phyloP scores from a whole-genome alignment of 2,113 vertebrate species.

The Phyllostomus discolor region DNA sequence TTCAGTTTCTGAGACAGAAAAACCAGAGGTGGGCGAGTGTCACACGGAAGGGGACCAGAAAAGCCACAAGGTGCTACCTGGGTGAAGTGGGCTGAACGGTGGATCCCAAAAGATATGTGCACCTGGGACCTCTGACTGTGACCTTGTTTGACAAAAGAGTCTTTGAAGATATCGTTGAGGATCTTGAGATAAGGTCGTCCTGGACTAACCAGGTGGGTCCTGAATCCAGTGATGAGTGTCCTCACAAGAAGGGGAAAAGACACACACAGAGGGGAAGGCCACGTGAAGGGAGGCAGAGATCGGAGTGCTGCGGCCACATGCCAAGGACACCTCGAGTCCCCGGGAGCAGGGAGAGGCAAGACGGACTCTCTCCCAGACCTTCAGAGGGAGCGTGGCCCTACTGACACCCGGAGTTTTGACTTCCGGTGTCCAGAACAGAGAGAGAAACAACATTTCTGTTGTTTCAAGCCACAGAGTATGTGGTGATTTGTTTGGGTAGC shows the following conservation, averaged over 20 bases:
- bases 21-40: conserved; percentile 83
- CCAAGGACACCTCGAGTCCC: neutral
- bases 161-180: neutral
- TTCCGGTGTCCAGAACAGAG: neutral
- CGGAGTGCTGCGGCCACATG: neutral
- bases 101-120: neutral
- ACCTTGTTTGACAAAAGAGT: neutral
- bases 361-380: neutral
- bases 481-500: neutral
- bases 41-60: conserved; percentile 85
- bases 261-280: neutral
- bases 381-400: neutral
- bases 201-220: neutral
- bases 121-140: neutral
- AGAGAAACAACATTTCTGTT: neutral
- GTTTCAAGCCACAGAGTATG: neutral
- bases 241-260: neutral
- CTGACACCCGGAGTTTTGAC: too few species aligned
- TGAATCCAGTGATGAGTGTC: neutral
- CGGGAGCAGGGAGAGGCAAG: neutral
- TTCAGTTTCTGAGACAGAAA: conserved; percentile 80
- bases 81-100: neutral
- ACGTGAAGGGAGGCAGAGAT: neutral
- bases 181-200: neutral
- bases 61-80: conserved; percentile 88